phyloP scores from a whole-genome alignment of 2,888 invertebrate genomes.

The Stenoptilia bipunctidactyla region DNA sequence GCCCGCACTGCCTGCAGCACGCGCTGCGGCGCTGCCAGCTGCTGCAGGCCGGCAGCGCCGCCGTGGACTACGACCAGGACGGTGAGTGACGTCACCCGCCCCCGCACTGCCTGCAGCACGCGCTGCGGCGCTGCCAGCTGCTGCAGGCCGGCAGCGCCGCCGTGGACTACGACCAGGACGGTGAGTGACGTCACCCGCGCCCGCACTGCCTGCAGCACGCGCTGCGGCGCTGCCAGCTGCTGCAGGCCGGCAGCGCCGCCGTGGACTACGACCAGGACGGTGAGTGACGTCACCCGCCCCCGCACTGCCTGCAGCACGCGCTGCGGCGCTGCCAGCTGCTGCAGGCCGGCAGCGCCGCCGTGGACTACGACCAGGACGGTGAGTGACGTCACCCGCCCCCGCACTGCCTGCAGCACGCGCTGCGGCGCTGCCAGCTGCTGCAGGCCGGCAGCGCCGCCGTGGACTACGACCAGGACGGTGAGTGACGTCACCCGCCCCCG shows the following conservation, averaged over 20 bases:
- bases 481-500: neutral
- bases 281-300: neutral
- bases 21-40: neutral
- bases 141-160: neutral
- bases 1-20: neutral
- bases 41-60: neutral
- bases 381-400: neutral
- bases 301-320: neutral
- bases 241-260: neutral
- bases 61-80: neutral
- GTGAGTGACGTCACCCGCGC: neutral
- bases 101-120: neutral
- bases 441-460: neutral
- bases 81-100: neutral
- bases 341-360: neutral
- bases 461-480: conserved; percentile 81
- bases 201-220: neutral
- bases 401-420: neutral
- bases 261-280: neutral
- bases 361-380: neutral
- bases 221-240: neutral
- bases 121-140: neutral
- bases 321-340: conserved; percentile 9
- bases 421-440: neutral
- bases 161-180: neutral